phyloP scores from a whole-genome alignment of 2,888 invertebrate species.

The Thumatha senex region DNA sequence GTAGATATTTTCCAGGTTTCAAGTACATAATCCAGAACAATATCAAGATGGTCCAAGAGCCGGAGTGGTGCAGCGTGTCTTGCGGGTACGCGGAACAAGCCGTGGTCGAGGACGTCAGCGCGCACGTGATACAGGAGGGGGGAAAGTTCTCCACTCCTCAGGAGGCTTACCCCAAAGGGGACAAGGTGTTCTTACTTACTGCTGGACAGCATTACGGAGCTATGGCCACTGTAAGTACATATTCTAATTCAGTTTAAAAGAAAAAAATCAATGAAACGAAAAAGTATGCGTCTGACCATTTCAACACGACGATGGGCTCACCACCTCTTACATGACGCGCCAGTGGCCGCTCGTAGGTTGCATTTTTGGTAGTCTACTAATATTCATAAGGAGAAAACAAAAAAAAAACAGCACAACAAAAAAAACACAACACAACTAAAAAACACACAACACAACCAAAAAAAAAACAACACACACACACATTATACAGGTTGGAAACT shows the following conservation, averaged over 20 bases:
- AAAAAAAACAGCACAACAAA: too few relatives aligned
- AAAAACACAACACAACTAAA: too few relatives aligned
- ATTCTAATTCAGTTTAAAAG: not conserved
- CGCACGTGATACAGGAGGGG: constrained; percentile 42
- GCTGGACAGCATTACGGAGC: constrained; percentile 92
- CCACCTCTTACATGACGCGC: too few relatives aligned
- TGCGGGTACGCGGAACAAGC: constrained; percentile 89
- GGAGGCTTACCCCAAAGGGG: constrained; percentile 86
- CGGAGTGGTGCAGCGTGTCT: constrained; percentile 87
- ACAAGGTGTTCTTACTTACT: constrained; percentile 88
- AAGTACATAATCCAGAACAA: constrained; percentile 82
- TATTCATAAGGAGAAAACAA: too few relatives aligned
- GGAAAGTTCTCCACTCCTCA: constrained; percentile 53
- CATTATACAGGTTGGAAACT: too few relatives aligned
- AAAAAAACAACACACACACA: too few relatives aligned
- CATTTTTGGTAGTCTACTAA: too few relatives aligned
- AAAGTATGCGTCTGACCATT: too few relatives aligned
- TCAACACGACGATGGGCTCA: too few relatives aligned
- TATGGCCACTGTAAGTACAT: constrained; percentile 86
- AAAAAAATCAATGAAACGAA: too few relatives aligned
- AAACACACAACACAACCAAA: too few relatives aligned
- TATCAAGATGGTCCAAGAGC: constrained; percentile 84
- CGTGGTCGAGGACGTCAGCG: constrained; percentile 62
- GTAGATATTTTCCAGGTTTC: constrained; percentile 50
- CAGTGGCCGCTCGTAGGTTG: too few relatives aligned